Base-by-base conservation (phyloP, 1,140 invertebrate species). In the Stegodyphus mimosarum region DNA sequence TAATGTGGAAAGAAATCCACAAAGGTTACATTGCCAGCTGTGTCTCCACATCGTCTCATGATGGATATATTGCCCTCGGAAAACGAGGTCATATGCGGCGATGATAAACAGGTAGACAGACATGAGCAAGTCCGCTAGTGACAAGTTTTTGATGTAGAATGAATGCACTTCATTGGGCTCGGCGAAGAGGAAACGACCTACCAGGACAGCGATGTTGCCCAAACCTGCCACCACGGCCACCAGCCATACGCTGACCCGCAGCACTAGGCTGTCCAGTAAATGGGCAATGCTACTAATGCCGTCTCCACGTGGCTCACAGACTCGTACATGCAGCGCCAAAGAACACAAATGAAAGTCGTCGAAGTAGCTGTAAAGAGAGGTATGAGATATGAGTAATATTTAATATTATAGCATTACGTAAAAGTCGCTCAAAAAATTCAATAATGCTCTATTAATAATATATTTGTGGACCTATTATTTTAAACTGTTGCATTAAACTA, bases 81-180 rank as follows among this genome's bases (percentile, higher is more conserved):
- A 95, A 72, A 91, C 90, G 51, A 92, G 88, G 89, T 96, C 95
- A 88, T 94, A 91, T 52, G 92, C 89, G 6, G 93, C 94, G 87
- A 96, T 94, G 73, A 93, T 91, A n/a, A 95, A 89, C 76, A 96
- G 90, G 90, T 96, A 96, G 73, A 95, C 89, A 2, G 94, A 95
- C 94, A 96, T 95, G 17, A 96, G 89, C 87, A 95, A 91, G 90
- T 96, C 95, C 9, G 95, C 93, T n/a, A 93, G 92, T 93, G 95
- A 94, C 60, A 96, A 90, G 90, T 95, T 95, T 69, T 93, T 92
- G 80, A 96, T 94, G 52, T 95, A 91, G 86, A 92, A 89, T 6
- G 91, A 91, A 76, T 91, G 89, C 17, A 91, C 90, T 53, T 91
- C 60, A 87, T 89, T 88, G 48, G 89, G 88, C 89, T 90, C 89